Percentiles rank a stretch among this genome's conserved stretches.
These are phyloP conservation scores for Hyphantria cunea DNA, from an alignment of 1,140 invertebrate genomes.

Conservation along the genomic window DNA sequence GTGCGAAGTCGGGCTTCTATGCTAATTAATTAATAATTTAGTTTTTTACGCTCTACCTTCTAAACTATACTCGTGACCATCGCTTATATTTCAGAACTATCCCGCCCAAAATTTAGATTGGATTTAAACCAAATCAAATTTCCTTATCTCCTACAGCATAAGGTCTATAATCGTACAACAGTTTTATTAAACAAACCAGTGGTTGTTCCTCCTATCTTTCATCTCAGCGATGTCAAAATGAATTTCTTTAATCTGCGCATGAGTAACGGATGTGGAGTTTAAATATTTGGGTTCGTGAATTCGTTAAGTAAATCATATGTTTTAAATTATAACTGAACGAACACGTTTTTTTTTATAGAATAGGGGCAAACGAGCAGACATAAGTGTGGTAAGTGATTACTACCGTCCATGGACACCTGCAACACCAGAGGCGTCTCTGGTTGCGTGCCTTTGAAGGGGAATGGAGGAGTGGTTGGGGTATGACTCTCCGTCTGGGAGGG, in stretches of 20 bases:
- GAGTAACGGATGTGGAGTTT: conserved; percentile 9
- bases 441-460: too few species aligned
- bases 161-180: conserved; percentile 28
- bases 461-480: too few species aligned
- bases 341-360: too few species aligned
- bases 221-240: conserved; percentile 28
- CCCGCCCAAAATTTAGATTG: conserved; percentile 68
- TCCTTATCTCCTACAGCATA: conserved; percentile 28
- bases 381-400: too few species aligned
- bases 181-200: conserved; percentile 12
- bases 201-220: conserved; percentile 25
- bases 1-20: too few species aligned
- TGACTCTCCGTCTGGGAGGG: too few species aligned
- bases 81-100: conserved; percentile 61
- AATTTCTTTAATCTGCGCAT: conserved; percentile 25
- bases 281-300: conserved; percentile 10
- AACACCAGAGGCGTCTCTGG: too few species aligned
- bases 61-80: conserved; percentile 55
- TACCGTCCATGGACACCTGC: too few species aligned
- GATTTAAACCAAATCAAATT: conserved; percentile 33
- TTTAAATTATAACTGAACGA: too few species aligned
- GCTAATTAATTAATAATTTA: too few species aligned
- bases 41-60: too few species aligned
- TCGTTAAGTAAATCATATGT: background rate
- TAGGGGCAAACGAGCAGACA: too few species aligned